These are phyloP conservation scores for Paratilapia polleni DNA, from an alignment of 2,113 vertebrate species.

Conservation along the genomic window DNA sequence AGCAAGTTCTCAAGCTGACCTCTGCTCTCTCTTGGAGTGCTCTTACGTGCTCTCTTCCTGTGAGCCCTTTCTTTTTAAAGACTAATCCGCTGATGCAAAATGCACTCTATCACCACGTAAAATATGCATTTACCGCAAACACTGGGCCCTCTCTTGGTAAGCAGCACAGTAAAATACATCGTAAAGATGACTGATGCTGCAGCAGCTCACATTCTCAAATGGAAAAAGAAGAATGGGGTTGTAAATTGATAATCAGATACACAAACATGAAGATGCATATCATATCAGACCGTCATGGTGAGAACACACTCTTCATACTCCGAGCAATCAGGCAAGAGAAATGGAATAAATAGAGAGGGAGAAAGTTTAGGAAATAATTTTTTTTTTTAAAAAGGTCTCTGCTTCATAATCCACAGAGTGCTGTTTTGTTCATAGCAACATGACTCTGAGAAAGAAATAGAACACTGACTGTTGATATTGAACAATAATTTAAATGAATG, in stretches of 20 bases:
- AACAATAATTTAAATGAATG: slow-evolving; percentile 29
- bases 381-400: neutral
- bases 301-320: slow-evolving; percentile 40
- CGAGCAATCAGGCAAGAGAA: slow-evolving; percentile 44
- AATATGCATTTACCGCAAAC: slow-evolving; percentile 68
- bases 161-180: slow-evolving; percentile 61
- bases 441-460: slow-evolving; percentile 25
- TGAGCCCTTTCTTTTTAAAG: slow-evolving; percentile 28
- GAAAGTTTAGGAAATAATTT: slow-evolving; percentile 21
- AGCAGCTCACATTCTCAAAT: slow-evolving; percentile 33
- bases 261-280: slow-evolving; percentile 70
- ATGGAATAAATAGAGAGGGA: slow-evolving; percentile 34
- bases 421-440: neutral
- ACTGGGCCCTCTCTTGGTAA: slow-evolving; percentile 26
- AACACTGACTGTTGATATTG: neutral
- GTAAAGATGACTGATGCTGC: slow-evolving; percentile 73
- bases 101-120: slow-evolving; percentile 69
- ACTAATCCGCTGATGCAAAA: slow-evolving; percentile 64
- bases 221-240: slow-evolving; percentile 50
- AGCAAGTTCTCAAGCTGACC: slow-evolving; percentile 44
- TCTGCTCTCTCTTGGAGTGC: slow-evolving; percentile 20
- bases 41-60: slow-evolving; percentile 13
- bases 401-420: slow-evolving; percentile 29
- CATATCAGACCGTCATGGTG: slow-evolving; percentile 33
- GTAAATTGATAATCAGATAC: slow-evolving; percentile 74